These are phyloP conservation scores for Bursaphelenchus okinawaensis DNA, from an alignment of 2,888 invertebrate genomes.

Conservation along the genomic window DNA sequence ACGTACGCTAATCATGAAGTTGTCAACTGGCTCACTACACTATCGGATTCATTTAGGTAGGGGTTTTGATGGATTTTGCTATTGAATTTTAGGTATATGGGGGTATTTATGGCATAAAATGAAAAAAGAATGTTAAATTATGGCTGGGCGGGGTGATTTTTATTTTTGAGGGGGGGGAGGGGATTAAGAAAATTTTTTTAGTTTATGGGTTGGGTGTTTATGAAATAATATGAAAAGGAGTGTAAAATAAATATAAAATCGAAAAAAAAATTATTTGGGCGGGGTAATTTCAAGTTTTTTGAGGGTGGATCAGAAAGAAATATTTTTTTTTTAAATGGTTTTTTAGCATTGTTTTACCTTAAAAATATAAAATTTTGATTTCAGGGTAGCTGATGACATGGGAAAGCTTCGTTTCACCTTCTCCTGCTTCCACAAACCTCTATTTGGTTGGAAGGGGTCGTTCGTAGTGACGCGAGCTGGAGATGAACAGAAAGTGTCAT, in stretches of 20 bases:
- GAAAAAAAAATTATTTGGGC: conserved; percentile 4
- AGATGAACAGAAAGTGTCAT: conserved; percentile 84
- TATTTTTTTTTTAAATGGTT: not conserved
- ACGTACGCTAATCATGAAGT: conserved; percentile 85
- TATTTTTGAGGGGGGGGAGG: too few relatives aligned
- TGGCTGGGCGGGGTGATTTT: too few relatives aligned
- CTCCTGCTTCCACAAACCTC: conserved; percentile 82
- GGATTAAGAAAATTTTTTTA: too few relatives aligned
- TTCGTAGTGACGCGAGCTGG: conserved; percentile 89
- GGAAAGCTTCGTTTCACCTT: conserved; percentile 89
- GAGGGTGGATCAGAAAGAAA: not conserved
- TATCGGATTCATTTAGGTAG: conserved; percentile 74
- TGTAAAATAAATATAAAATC: too few relatives aligned
- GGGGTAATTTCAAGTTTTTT: not conserved
- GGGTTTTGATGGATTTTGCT: too few relatives aligned
- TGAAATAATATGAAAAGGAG: too few relatives aligned
- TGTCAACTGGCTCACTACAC: conserved; percentile 90
- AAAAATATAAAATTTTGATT: too few relatives aligned
- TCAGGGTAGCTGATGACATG: conserved; percentile 93
- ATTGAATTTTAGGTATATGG: too few relatives aligned
- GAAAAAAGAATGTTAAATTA: too few relatives aligned
- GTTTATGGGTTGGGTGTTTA: too few relatives aligned
- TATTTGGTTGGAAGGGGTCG: conserved; percentile 96
- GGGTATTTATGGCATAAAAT: too few relatives aligned
- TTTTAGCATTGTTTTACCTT: not conserved